Evolutionary conservation across 2,888 invertebrate species (phyloP).

Genomic region (Microplitis deprimator): DNA sequence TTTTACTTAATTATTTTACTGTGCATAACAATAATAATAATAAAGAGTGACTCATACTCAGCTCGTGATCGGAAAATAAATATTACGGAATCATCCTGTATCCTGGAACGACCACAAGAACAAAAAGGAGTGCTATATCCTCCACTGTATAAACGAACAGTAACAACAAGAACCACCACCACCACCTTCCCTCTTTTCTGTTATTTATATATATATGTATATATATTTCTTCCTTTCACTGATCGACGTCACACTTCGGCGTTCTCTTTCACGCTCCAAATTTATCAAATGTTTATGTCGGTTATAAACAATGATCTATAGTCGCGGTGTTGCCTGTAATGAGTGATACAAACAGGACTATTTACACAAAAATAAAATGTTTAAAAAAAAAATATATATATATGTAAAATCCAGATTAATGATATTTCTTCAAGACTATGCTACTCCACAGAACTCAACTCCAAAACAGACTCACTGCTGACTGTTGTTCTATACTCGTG

Average conservation of each 20-base stretch:
- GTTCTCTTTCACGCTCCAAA: neutral
- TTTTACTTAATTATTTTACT: neutral
- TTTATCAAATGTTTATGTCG: too few species aligned
- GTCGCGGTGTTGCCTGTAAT: conserved; percentile 2
- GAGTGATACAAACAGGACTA: conserved; percentile 21
- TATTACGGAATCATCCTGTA: conserved; percentile 63
- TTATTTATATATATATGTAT: conserved; percentile 12
- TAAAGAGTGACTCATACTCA: conserved; percentile 36
- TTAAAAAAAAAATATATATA: neutral
- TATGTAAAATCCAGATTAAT: neutral
- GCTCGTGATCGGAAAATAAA: conserved; percentile 60
- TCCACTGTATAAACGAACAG: neutral
- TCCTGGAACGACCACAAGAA: conserved; percentile 40
- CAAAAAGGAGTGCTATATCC: neutral
- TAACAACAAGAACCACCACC: neutral
- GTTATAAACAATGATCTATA: too few species aligned
- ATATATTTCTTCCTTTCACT: conserved; percentile 5
- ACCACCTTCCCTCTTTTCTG: conserved; percentile 29
- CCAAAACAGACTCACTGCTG: neutral
- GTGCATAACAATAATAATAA: neutral
- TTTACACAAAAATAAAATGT: too few species aligned
- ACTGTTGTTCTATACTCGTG: conserved; percentile 8
- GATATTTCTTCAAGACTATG: neutral
- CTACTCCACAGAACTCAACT: neutral
- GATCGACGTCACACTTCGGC: conserved; percentile 16